Percentiles rank a stretch among this genome's conserved stretches.
Conservation (phyloP, 2,113 vertebrate genomes). For the Embiotoca jacksoni region DNA sequence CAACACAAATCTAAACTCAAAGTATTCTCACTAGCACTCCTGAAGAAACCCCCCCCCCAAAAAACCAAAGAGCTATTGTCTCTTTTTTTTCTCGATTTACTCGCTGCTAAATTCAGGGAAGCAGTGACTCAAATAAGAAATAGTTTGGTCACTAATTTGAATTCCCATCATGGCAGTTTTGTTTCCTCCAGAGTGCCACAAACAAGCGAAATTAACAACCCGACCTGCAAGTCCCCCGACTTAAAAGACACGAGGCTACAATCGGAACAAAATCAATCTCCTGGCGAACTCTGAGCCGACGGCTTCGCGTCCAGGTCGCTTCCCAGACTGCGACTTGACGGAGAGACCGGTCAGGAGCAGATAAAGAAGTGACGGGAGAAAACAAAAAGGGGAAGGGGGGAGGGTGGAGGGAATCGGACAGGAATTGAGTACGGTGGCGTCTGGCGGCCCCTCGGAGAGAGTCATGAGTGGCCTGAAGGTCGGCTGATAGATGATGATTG, state of each 20-base stretch:
- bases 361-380: slow-evolving; percentile 52
- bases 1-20: too few relatives aligned
- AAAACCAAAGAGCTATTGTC: background rate
- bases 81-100: background rate
- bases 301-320: slow-evolving; percentile 19
- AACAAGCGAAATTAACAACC: slow-evolving; percentile 28
- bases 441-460: slow-evolving; percentile 32
- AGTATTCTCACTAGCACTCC: too few relatives aligned
- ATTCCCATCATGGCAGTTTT: slow-evolving; percentile 15
- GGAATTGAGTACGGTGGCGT: slow-evolving; percentile 60
- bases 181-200: background rate
- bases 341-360: slow-evolving; percentile 40
- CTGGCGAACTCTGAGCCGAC: slow-evolving; percentile 8
- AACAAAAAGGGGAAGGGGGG: slow-evolving; percentile 18
- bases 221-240: slow-evolving; percentile 18
- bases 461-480: slow-evolving; percentile 59
- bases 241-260: slow-evolving; percentile 26
- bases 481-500: slow-evolving; percentile 71
- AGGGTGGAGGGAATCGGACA: slow-evolving; percentile 49
- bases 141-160: background rate
- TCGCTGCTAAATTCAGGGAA: background rate
- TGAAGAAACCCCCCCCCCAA: background rate
- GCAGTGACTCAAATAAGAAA: slow-evolving; percentile 8
- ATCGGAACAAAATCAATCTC: slow-evolving; percentile 53
- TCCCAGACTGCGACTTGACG: slow-evolving; percentile 21